Base-by-base conservation (phyloP, 2,888 invertebrate species). In the Lasioglossum vierecki region DNA sequence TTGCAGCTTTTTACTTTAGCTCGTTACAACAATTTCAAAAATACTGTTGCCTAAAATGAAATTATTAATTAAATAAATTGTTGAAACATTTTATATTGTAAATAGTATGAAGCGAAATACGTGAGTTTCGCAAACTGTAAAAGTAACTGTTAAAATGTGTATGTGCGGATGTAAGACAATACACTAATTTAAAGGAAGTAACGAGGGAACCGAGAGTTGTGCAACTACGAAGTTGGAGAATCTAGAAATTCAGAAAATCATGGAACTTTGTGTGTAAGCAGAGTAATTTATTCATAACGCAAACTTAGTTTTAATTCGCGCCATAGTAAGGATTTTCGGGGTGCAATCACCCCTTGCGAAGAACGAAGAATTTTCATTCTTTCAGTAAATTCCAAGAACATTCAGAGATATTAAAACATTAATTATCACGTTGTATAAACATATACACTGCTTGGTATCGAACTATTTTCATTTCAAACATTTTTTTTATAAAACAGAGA, bases 181-280 rank as follows among this genome's bases (percentile, higher is more conserved):
- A 22, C n/a, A 60, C 13, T 60, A 13, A 60, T 60, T 60, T 60
- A 30, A 60, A 13, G 26, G 26, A 60, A 60, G 26, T 26, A 60
- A 60, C 26, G 13, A 60, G 26, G 60, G 26, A 26, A 60, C 5
- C 26, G 13, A 11, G 60, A 60, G 60, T 60, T 26, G 13, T 26
- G 5, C n/a, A 9, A 53, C 22, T 53, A 3, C 4, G n/a, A 60
- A 60, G 26, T 30, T 60, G 15, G 26, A 4, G 13, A 60, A 26
- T 60, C 60, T n/a, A 13, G 60, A 60, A 60, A 60, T 60, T 26
- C 60, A 60, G 60, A 60, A 60, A 60, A 60, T 60, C 26, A 26
- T 60, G 26, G 26, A 60, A 26, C 13, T 60, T 30, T 30, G 60
- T n/a, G 15, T 4, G 60, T 2, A 30, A 60, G 60, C 60, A 13